phyloP scores from a whole-genome alignment of 2,113 vertebrate species.

The Panurus biarmicus region DNA sequence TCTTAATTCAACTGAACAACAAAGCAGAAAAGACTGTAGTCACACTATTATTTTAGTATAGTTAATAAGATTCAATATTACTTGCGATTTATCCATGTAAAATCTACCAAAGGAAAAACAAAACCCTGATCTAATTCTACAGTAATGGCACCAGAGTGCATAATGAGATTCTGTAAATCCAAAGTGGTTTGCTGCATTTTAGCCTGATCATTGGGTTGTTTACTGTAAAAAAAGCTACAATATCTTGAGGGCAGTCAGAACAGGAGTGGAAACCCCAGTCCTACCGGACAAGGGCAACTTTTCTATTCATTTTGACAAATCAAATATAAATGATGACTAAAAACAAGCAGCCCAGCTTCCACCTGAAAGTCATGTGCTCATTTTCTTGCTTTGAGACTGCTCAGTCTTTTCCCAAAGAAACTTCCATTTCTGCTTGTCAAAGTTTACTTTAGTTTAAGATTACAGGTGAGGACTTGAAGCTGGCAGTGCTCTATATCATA shows the following conservation, averaged over 20 bases:
- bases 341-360: neutral
- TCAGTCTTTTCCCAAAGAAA: neutral
- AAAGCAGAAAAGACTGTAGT: neutral
- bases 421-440: neutral
- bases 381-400: neutral
- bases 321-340: neutral
- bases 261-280: neutral
- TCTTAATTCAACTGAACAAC: slow-evolving; percentile 5
- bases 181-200: neutral
- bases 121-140: neutral
- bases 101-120: slow-evolving; percentile 1
- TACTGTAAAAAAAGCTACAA: neutral
- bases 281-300: neutral
- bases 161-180: neutral
- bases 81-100: neutral
- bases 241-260: neutral
- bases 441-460: neutral
- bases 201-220: neutral
- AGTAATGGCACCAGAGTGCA: neutral
- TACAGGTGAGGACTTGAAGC: neutral
- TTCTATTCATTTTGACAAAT: neutral
- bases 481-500: neutral
- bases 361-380: neutral
- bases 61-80: neutral
- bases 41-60: neutral